Evolutionary conservation across 2,888 invertebrate genomes (phyloP), one percentile per base, ranked within the genome.

Genomic region (Abscondita cerata): DNA sequence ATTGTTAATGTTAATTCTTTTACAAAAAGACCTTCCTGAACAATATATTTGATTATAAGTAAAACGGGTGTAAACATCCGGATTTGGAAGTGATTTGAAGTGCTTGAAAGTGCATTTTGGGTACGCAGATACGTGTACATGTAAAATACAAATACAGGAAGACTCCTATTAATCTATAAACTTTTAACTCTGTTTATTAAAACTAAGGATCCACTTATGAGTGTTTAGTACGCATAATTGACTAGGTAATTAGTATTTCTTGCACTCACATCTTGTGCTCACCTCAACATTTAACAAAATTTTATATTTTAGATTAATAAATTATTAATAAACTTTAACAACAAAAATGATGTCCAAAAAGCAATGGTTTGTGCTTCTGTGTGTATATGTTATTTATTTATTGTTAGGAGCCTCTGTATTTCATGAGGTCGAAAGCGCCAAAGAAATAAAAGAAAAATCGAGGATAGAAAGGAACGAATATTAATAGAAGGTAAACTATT

Each of bases 371-470:
- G 87, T 89, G 69, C 84, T 92, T 81, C 83, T 91, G 70, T 84
- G 64, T 44, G 44, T 63, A 11, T 67, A 59, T 75, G 84, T 92
- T 61, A 85, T 87, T 62, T 93, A 93, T 76, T 81, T 93, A 68
- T 81, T 93, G 72, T 85, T 94, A 62, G 95, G 94, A 8, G 93
- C 94, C n/a, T 89, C 88, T 66, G 89, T 94, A 71, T 95, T 93
- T 80, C 91, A 92, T 81, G 87, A 89, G 75, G 89, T 93, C 71
- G 93, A 95, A 81, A 88, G 89, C 73, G 85, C 85, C 31, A 80
- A 89, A 72, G 94, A 94, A 80, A 79, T 84, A 51, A 81, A 85
- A 64, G 83, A 85, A 66, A 88, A 50, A 81, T 81, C 52, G 81
- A 84, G 69, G 85, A 87, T 58, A 84, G 84, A 71, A 79, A 83